Percentiles rank a stretch among this genome's conserved stretches.
phyloP scores from a whole-genome alignment of 35 echinoderm and acorn worm species.

The Hemicentrotus pulcherrimus region DNA sequence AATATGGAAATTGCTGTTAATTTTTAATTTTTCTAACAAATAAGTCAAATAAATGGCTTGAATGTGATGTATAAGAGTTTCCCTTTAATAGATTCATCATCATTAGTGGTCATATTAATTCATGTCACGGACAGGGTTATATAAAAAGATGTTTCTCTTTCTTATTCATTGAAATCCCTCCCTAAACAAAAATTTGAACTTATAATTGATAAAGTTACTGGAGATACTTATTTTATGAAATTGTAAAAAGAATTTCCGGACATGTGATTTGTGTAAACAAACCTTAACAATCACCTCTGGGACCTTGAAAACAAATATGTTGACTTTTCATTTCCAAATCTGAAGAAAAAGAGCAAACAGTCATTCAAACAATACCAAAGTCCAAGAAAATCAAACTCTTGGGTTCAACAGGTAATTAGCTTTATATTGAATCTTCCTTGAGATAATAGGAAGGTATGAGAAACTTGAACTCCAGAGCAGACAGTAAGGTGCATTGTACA shows the following conservation, averaged over 20 bases:
- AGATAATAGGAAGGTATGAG: neutral
- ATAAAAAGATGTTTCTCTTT: too few species aligned
- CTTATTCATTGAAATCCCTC: too few species aligned
- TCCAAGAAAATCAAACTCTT: slow-evolving; percentile 5
- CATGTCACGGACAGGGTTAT: too few species aligned
- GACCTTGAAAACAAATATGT: slow-evolving; percentile 12
- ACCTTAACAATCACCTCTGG: neutral
- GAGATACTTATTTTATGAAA: neutral
- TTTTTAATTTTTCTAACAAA: too few species aligned
- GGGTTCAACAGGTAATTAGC: neutral
- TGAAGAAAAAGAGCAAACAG: neutral
- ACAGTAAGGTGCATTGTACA: neutral
- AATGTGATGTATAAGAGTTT: too few species aligned
- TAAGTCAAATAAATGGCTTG: too few species aligned
- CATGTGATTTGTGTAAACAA: neutral
- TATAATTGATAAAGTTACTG: too few species aligned
- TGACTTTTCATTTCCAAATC: slow-evolving; percentile 6
- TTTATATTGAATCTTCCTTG: neutral
- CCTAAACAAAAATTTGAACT: too few species aligned
- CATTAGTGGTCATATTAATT: too few species aligned
- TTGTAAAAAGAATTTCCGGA: neutral
- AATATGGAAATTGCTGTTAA: too few species aligned
- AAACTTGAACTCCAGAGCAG: neutral
- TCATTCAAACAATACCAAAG: slow-evolving; percentile 11
- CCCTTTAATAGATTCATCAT: too few species aligned